phyloP scores from a whole-genome alignment of 2,888 invertebrate genomes.

The Melanchra persicariae region DNA sequence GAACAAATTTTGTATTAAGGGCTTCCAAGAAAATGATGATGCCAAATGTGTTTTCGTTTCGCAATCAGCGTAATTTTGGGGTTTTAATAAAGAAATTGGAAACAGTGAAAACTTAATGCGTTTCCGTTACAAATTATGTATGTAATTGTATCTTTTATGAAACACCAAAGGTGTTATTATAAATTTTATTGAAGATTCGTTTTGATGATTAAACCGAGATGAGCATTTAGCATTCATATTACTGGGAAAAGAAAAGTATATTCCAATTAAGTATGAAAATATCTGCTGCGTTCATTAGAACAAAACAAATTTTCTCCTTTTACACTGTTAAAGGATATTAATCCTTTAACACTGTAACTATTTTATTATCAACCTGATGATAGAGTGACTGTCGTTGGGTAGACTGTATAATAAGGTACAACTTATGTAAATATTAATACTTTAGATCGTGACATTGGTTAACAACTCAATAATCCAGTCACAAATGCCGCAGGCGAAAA shows the following conservation, averaged over 20 bases:
- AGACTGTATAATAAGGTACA: not conserved
- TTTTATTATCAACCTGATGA: not conserved
- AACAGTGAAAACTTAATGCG: slow-evolving; percentile 28
- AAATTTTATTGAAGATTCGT: slow-evolving; percentile 27
- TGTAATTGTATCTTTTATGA: slow-evolving; percentile 25
- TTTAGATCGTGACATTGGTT: not conserved
- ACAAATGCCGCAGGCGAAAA: slow-evolving; percentile 7
- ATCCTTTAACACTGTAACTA: not conserved
- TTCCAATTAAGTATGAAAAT: not conserved
- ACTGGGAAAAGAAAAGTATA: not conserved
- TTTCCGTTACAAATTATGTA: slow-evolving; percentile 27
- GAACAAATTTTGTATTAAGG: slow-evolving; percentile 36
- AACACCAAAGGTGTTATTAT: slow-evolving; percentile 5
- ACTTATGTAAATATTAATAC: not conserved
- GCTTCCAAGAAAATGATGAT: slow-evolving; percentile 52
- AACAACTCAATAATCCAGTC: not conserved
- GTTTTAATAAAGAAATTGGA: slow-evolving; percentile 35
- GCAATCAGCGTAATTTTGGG: slow-evolving; percentile 37
- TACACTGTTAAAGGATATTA: no score
- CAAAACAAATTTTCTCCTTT: no score
- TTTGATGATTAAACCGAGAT: slow-evolving; percentile 27
- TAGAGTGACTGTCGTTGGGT: not conserved
- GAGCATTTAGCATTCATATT: not conserved
- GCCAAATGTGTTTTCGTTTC: slow-evolving; percentile 41
- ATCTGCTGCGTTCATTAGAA: no score